Conservation (phyloP, 2,113 vertebrate species). For the Tragelaphus imberbis region DNA sequence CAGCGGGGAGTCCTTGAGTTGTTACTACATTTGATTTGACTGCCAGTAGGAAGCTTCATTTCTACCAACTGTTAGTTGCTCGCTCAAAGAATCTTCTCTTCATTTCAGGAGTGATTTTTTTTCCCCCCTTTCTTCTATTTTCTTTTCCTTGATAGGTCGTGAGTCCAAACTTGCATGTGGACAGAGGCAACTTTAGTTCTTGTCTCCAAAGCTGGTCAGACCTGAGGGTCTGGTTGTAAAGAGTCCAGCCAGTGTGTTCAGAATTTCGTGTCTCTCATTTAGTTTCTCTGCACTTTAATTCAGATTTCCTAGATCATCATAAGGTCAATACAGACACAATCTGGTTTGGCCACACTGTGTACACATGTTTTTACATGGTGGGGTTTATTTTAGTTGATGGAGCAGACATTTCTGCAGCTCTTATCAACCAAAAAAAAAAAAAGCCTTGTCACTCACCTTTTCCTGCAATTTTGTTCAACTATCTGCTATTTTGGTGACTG, state of each 20-base stretch:
- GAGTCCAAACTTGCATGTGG: not conserved
- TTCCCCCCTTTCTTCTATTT: not conserved
- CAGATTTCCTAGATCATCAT: not conserved
- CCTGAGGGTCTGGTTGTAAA: not conserved
- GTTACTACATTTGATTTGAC: conserved; percentile 90
- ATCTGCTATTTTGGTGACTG: not conserved
- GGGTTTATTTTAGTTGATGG: not conserved
- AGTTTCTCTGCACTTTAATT: conserved; percentile 27
- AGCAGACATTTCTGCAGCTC: not conserved
- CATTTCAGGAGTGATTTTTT: conserved; percentile 43
- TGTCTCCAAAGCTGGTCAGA: not conserved
- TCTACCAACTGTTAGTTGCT: conserved; percentile 83
- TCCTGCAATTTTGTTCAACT: not conserved
- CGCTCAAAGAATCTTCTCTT: conserved; percentile 73
- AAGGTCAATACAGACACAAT: conserved; percentile 6
- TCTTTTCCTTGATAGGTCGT: not conserved
- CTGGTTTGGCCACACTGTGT: not conserved
- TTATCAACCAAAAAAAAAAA: not conserved
- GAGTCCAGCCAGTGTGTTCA: not conserved
- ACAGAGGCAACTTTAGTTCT: not conserved
- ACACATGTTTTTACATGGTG: not conserved
- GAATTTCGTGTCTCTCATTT: not conserved
- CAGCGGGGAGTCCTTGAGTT: conserved; percentile 83
- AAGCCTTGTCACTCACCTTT: not conserved
- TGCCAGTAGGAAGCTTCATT: conserved; percentile 86